Conservation (phyloP, 2,113 vertebrate species). For the Holacanthus passer region DNA sequence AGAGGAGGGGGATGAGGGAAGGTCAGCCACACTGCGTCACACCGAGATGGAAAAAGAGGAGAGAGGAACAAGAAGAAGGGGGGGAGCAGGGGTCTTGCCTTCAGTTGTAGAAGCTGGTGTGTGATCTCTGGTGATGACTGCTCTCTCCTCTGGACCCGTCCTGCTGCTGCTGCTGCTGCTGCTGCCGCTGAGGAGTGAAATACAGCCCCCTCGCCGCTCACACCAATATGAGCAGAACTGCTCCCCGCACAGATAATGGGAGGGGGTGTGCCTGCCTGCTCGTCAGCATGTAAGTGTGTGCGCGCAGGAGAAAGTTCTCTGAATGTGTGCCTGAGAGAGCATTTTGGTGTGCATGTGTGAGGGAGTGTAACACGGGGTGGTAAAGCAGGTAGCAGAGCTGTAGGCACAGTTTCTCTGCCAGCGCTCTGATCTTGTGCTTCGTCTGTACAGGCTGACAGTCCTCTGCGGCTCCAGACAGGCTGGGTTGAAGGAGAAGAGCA, state of each 20-base stretch:
- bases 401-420: conserved; percentile 58
- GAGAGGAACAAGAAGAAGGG: neutral
- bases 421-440: conserved; percentile 60
- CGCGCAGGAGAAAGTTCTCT: conserved; percentile 58
- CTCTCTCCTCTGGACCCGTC: conserved; percentile 59
- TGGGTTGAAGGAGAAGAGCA: conserved; percentile 34
- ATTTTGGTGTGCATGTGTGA: conserved; percentile 40
- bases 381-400: conserved; percentile 60
- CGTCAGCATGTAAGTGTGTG: conserved; percentile 59
- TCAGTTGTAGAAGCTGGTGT: conserved; percentile 54
- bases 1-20: conserved; percentile 29
- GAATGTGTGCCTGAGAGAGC: conserved; percentile 47
- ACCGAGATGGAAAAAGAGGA: conserved; percentile 27
- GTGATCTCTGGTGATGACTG: conserved; percentile 55
- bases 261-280: conserved; percentile 61
- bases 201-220: conserved; percentile 59
- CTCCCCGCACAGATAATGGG: conserved; percentile 68
- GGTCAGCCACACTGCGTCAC: conserved; percentile 75
- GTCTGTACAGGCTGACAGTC: conserved; percentile 59
- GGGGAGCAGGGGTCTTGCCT: conserved; percentile 49
- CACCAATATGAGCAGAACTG: conserved; percentile 63
- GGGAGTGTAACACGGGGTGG: conserved; percentile 33
- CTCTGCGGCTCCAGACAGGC: conserved; percentile 54
- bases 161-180: conserved; percentile 48
- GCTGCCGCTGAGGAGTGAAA: conserved; percentile 57